Percentiles rank a stretch among this genome's conserved stretches.
These are phyloP conservation scores for Meteorus cinctellus DNA, from an alignment of 2,888 invertebrate genomes.

Conservation along the genomic window DNA sequence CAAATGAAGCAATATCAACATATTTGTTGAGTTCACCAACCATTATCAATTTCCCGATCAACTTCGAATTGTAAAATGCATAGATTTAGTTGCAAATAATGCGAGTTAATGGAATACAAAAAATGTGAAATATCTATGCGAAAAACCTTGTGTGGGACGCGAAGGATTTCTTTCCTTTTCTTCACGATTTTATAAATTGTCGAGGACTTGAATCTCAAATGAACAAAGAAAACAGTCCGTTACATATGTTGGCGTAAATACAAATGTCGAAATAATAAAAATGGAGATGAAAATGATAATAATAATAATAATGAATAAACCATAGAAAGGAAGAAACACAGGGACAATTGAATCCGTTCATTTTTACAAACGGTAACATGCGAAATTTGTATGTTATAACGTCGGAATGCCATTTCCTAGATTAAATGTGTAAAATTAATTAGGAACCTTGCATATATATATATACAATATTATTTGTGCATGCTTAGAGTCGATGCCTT, in stretches of 20 bases:
- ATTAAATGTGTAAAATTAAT: conserved; percentile 6
- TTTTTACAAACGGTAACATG: neutral
- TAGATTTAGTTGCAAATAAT: too few relatives aligned
- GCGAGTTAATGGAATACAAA: neutral
- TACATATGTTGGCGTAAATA: neutral
- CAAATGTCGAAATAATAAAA: neutral
- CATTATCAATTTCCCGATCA: neutral
- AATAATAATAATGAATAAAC: too few relatives aligned
- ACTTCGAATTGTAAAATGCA: neutral
- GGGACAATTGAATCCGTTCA: neutral
- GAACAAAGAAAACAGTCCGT: neutral
- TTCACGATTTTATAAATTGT: neutral
- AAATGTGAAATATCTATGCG: neutral
- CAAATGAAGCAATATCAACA: conserved; percentile 21
- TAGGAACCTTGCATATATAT: conserved; percentile 50
- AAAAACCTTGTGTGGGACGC: neutral
- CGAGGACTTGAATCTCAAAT: neutral
- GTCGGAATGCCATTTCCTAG: neutral
- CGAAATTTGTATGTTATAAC: neutral
- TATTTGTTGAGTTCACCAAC: neutral
- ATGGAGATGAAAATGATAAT: neutral
- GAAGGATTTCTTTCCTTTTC: neutral
- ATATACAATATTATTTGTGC: conserved; percentile 53
- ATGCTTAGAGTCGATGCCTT: conserved; percentile 63
- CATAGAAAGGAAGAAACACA: neutral